phyloP scores from a whole-genome alignment of 2,888 invertebrate species.

The Drosophila tanythrix region DNA sequence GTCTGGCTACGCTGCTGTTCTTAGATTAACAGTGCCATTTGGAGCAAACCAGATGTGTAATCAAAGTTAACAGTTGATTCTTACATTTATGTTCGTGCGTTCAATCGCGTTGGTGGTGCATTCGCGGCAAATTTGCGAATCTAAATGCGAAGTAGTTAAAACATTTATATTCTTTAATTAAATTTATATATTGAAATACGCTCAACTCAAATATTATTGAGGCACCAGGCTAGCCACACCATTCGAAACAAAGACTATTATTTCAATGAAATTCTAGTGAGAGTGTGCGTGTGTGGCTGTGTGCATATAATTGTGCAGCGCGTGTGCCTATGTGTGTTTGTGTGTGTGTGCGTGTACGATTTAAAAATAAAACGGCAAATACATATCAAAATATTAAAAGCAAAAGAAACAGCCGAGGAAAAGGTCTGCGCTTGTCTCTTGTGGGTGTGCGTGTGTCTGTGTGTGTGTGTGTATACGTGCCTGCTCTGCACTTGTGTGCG shows the following conservation, averaged over 20 bases:
- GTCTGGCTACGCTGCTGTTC: conserved; percentile 32
- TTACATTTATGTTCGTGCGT: conserved; percentile 51
- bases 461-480: not conserved
- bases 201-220: conserved; percentile 23
- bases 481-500: conserved; percentile 35
- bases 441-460: conserved; percentile 16
- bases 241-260: conserved; percentile 5
- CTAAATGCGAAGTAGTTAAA: conserved; percentile 5
- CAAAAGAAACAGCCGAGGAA: conserved; percentile 47
- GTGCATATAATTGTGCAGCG: conserved; percentile 23
- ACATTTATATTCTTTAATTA: conserved; percentile 5
- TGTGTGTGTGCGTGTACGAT: conserved; percentile 54
- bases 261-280: conserved; percentile 26
- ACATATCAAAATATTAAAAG: conserved; percentile 74
- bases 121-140: conserved; percentile 33
- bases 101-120: conserved; percentile 45
- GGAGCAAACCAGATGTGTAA: conserved; percentile 33
- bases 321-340: not conserved
- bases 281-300: conserved; percentile 24
- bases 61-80: conserved; percentile 11
- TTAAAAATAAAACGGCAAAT: conserved; percentile 81
- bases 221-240: not conserved
- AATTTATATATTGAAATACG: not conserved
- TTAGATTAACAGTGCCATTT: conserved; percentile 47
- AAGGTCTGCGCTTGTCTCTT: conserved; percentile 29